Conservation (phyloP, 92 coral and sea anemone species). For the Paramuricea clavata region DNA sequence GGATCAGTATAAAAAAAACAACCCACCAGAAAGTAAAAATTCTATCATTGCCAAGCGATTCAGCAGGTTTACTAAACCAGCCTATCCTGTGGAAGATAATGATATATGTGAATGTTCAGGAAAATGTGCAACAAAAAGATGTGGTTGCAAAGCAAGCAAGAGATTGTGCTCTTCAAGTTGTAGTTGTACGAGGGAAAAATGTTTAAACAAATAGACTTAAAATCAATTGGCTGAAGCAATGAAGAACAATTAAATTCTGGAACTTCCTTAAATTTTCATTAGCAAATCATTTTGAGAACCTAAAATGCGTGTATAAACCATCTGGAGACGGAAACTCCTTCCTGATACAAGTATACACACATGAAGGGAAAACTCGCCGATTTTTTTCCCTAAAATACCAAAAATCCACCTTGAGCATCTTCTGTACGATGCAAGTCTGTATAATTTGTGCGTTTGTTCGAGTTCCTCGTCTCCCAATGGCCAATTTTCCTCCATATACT, state of each 20-base stretch:
- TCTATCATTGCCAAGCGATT: slow-evolving; percentile 26
- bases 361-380: slow-evolving; percentile 55
- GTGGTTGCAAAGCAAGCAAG: not conserved
- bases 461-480: slow-evolving; percentile 23
- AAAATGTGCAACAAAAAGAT: slow-evolving; percentile 41
- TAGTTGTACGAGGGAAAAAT: slow-evolving; percentile 32
- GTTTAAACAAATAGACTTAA: not conserved
- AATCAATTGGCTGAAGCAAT: not conserved
- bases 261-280: not conserved
- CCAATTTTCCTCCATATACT: slow-evolving; percentile 21
- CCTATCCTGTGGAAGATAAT: slow-evolving; percentile 3
- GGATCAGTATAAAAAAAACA: slow-evolving; percentile 8
- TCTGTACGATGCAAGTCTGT: slow-evolving; percentile 30
- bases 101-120: slow-evolving; percentile 34
- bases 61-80: slow-evolving; percentile 31
- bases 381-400: slow-evolving; percentile 42
- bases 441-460: slow-evolving; percentile 20
- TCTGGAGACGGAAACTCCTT: slow-evolving; percentile 44
- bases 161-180: not conserved
- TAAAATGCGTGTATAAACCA: slow-evolving; percentile 41
- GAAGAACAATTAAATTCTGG: not conserved
- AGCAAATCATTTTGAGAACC: not conserved
- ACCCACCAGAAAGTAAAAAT: slow-evolving; percentile 8
- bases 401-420: slow-evolving; percentile 63
- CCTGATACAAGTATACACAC: slow-evolving; percentile 48